Conservation (phyloP, 2,113 vertebrate genomes). For the Ochotona curzoniae region DNA sequence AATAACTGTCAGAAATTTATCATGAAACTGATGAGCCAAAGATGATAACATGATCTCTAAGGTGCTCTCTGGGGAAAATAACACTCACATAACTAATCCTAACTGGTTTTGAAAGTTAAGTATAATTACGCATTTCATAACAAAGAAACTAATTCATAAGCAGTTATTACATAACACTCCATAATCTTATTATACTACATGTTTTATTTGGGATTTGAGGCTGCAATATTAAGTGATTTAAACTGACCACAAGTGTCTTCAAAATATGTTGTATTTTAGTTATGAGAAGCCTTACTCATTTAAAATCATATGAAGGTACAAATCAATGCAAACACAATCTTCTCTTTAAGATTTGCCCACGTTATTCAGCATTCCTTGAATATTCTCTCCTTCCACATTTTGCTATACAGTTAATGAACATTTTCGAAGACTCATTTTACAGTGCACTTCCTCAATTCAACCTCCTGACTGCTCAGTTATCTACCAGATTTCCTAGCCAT, state of each 20-base stretch:
- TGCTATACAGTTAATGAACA: background rate
- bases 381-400: background rate
- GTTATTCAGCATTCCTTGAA: background rate
- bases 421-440: background rate
- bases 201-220: background rate
- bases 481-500: background rate
- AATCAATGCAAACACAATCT: background rate
- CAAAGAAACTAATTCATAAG: background rate
- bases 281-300: background rate
- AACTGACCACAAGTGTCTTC: background rate
- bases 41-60: background rate
- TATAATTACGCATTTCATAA: background rate
- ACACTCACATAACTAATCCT: background rate
- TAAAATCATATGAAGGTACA: background rate
- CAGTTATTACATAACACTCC: background rate
- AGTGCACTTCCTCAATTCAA: background rate
- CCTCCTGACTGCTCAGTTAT: background rate
- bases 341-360: background rate
- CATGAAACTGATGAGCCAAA: constrained; percentile 11
- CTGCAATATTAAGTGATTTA: background rate
- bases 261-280: background rate
- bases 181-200: background rate
- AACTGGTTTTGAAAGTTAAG: background rate
- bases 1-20: constrained; percentile 30
- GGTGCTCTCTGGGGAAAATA: background rate